These are phyloP conservation scores for Drosophila funebris DNA, from an alignment of 1,140 invertebrate species.

Conservation along the genomic window DNA sequence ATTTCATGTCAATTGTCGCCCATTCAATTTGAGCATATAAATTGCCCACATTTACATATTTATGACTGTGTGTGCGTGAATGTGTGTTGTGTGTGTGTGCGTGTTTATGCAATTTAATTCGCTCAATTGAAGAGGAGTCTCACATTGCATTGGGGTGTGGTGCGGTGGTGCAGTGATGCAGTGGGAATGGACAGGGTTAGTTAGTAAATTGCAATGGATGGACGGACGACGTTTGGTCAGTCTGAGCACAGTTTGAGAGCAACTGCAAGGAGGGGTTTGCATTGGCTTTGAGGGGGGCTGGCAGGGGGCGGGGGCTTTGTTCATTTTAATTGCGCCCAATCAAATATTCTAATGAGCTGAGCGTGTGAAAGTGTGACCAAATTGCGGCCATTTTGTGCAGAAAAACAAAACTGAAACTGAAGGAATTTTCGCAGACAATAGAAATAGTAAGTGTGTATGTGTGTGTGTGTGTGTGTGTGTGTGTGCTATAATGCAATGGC, in stretches of 20 bases:
- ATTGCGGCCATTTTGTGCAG: conserved; percentile 7
- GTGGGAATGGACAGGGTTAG: conserved; percentile 2
- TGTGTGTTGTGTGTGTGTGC: conserved; percentile 37
- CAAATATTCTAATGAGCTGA: conserved; percentile 71
- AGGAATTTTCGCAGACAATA: conserved; percentile 24
- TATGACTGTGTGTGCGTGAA: conserved; percentile 5
- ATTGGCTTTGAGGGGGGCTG: neutral
- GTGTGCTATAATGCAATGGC: conserved; percentile 57
- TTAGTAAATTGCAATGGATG: conserved; percentile 16
- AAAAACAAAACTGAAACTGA: neutral
- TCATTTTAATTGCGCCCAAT: conserved; percentile 69
- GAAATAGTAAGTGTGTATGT: neutral
- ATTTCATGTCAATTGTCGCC: conserved; percentile 59
- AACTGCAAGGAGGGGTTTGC: neutral
- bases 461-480: neutral
- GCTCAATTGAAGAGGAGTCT: conserved; percentile 71
- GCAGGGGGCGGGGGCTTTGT: neutral
- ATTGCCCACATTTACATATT: conserved; percentile 57
- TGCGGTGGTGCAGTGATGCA: neutral
- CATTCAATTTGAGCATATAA: conserved; percentile 68
- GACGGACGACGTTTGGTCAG: neutral
- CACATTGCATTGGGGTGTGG: conserved; percentile 38
- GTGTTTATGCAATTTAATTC: conserved; percentile 66
- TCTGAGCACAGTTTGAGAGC: conserved; percentile 31
- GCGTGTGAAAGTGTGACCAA: conserved; percentile 71